These are phyloP conservation scores for Hirundichthys speculiger DNA, from an alignment of 2,113 vertebrate genomes.

Conservation along the genomic window DNA sequence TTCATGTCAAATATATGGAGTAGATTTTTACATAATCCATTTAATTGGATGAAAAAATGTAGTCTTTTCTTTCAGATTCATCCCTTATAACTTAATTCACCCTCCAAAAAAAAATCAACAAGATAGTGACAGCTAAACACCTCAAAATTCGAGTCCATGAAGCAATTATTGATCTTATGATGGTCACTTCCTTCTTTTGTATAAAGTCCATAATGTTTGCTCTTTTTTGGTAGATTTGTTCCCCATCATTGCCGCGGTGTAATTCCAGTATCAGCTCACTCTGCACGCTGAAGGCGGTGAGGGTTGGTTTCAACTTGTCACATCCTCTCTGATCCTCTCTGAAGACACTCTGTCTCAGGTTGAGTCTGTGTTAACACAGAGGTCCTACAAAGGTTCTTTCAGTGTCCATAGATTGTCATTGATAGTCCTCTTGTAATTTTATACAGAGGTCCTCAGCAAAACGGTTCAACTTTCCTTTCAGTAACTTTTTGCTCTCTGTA, in stretches of 20 bases:
- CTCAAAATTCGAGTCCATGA: not conserved
- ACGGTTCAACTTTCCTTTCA: conserved; percentile 47
- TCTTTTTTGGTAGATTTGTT: too few relatives aligned
- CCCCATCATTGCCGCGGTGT: too few relatives aligned
- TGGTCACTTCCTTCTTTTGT: too few relatives aligned
- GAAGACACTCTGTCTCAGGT: not conserved
- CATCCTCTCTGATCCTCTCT: not conserved
- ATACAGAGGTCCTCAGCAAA: conserved; percentile 40
- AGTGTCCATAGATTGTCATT: not conserved
- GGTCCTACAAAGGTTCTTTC: not conserved
- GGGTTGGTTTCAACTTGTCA: not conserved
- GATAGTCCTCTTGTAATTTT: too few relatives aligned
- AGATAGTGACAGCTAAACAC: not conserved
- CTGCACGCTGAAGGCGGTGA: too few relatives aligned
- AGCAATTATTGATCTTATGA: not conserved
- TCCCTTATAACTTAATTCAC: not conserved
- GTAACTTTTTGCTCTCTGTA: conserved; percentile 2
- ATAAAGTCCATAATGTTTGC: too few relatives aligned
- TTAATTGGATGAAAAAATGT: too few relatives aligned
- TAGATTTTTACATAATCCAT: too few relatives aligned
- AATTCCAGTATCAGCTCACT: too few relatives aligned
- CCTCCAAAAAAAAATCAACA: not conserved
- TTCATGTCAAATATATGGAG: too few relatives aligned
- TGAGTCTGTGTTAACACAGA: not conserved
- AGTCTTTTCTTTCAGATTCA: not conserved